These are phyloP conservation scores for Anguilla marmorata DNA, from an alignment of 2,797 vertebrate species.

Conservation along the genomic window DNA sequence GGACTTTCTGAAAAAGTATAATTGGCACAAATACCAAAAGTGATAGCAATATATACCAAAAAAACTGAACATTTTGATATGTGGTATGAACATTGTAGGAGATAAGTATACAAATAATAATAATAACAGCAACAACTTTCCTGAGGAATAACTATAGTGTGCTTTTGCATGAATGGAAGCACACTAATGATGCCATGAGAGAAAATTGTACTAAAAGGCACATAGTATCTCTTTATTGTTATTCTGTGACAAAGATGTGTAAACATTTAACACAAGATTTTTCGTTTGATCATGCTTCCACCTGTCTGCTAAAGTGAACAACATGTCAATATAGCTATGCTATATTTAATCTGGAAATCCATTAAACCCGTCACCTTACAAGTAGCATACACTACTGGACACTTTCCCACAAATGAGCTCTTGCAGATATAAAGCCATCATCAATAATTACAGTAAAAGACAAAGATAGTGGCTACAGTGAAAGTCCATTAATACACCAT, in stretches of 20 bases:
- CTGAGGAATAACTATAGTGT: too few relatives aligned
- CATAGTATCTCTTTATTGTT: background rate
- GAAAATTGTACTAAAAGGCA: background rate
- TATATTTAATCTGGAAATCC: background rate
- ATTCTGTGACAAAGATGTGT: background rate
- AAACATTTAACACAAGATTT: background rate
- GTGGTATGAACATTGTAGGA: too few relatives aligned
- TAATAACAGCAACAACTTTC: too few relatives aligned
- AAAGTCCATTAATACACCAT: background rate
- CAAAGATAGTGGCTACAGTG: background rate
- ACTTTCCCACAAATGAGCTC: background rate
- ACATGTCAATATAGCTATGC: background rate
- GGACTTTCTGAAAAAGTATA: too few relatives aligned
- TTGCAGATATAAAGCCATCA: background rate
- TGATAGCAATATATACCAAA: too few relatives aligned
- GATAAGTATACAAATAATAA: too few relatives aligned
- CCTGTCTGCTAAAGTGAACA: background rate
- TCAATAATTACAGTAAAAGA: background rate
- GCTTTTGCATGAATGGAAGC: too few relatives aligned
- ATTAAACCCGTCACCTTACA: background rate
- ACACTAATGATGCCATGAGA: background rate
- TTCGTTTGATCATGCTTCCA: background rate
- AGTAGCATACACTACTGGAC: background rate
- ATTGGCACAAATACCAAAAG: too few relatives aligned
- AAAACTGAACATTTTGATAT: too few relatives aligned